These are phyloP conservation scores for Callosobruchus maculatus DNA, from an alignment of 2,888 invertebrate species.

Conservation along the genomic window DNA sequence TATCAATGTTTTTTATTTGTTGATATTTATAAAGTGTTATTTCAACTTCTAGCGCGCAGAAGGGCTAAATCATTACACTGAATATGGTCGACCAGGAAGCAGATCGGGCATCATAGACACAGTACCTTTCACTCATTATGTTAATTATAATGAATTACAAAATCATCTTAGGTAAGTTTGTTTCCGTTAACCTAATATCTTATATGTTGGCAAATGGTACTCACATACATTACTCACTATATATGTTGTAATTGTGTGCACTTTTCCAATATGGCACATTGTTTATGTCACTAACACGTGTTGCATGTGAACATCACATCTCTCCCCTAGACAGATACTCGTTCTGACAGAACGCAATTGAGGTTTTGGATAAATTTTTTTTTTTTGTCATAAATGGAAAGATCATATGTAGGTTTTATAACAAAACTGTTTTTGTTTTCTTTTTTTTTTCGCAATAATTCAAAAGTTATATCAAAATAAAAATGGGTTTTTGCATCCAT, in stretches of 20 bases:
- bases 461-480: too few species aligned
- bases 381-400: too few species aligned
- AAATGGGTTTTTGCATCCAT: too few species aligned
- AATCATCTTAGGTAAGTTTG: slow-evolving; percentile 71
- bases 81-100: slow-evolving; percentile 54
- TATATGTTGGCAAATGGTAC: not conserved
- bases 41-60: slow-evolving; percentile 19
- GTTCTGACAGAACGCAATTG: too few species aligned
- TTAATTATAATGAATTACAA: slow-evolving; percentile 82
- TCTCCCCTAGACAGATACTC: not conserved
- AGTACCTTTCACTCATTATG: slow-evolving; percentile 66
- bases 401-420: too few species aligned
- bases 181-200: not conserved
- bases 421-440: too few species aligned
- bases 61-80: slow-evolving; percentile 39
- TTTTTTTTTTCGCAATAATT: too few species aligned
- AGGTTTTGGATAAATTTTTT: too few species aligned
- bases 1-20: too few species aligned
- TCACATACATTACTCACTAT: not conserved
- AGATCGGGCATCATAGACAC: slow-evolving; percentile 54
- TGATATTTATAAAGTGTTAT: slow-evolving; percentile 4
- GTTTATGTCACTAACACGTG: slow-evolving; percentile 43
- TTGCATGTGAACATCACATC: slow-evolving; percentile 29
- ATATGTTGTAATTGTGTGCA: not conserved
- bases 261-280: slow-evolving; percentile 34